Base-by-base conservation (phyloP, 2,888 invertebrate species). In the Hedya salicella region DNA sequence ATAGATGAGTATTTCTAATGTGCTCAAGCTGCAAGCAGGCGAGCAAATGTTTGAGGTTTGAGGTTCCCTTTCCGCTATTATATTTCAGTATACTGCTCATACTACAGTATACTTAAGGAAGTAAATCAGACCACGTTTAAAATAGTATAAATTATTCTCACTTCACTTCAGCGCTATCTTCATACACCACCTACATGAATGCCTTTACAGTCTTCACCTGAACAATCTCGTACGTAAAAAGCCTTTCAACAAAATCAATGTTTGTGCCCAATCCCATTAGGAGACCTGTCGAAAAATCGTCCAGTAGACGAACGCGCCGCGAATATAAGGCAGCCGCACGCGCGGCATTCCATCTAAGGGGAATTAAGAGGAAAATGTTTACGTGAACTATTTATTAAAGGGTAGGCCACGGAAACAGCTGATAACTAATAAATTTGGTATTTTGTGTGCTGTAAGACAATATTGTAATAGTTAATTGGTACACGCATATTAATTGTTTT, bases 311-410 rank as follows among this genome's bases (percentile, higher is more conserved):
- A n/a, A 54, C 65, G 65, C 60, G 46, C 17, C 11, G 17, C 21
- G 65, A 60, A 66, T 66, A 53, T 36, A 19, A 9, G 63, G 61
- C 46, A 48, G 32, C 17, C 54, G 60, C 49, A 49, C 59, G 49
- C 25, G 59, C 32, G 40, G 14, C 44, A n/a, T 50, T 59, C 65
- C 60, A 65, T 60, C 65, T 60, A 40, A 36, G n/a, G 65, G 60
- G 65, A 66, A 66, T 66, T 66, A 66, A 66, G 65, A 66, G 65
- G 65, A 60, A 53, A 66, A 60, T 66, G 65, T 66, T 66, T 66
- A 66, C 65, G 65, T 66, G 65, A 66, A 66, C 65, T 66, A 66
- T 66, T 60, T 66, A 60, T 66, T 66, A 66, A 64, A 39, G 40
- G 65, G 40, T 11, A 42, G 60, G 65, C 65, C 48, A 60, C 21